These are phyloP conservation scores for Rotaria macrura DNA, from an alignment of 2,888 invertebrate species.

Conservation along the genomic window DNA sequence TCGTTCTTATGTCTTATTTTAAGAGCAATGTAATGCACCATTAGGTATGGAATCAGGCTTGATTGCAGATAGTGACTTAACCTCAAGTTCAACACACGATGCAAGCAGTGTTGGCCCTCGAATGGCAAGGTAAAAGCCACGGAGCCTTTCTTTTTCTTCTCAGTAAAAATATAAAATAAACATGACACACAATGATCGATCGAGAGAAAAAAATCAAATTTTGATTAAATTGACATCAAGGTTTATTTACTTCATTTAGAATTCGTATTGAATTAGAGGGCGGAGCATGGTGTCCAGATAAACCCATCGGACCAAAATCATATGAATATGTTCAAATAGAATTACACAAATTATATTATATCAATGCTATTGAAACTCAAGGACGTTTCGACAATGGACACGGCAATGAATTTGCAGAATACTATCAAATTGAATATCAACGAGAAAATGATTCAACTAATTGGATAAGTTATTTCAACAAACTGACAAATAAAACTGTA, in stretches of 20 bases:
- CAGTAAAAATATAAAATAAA: not conserved
- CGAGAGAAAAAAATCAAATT: not conserved
- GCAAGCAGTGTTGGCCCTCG: slow-evolving; percentile 72
- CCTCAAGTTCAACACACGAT: slow-evolving; percentile 74
- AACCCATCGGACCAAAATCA: slow-evolving; percentile 58
- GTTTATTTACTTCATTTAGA: slow-evolving; percentile 54
- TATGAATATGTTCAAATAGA: slow-evolving; percentile 74
- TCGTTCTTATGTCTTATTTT: not conserved
- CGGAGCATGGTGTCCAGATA: slow-evolving; percentile 83
- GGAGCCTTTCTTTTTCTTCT: slow-evolving; percentile 8
- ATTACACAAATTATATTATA: slow-evolving; percentile 65
- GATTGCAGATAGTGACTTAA: slow-evolving; percentile 69
- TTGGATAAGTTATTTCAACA: not conserved
- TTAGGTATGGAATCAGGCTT: slow-evolving; percentile 74
- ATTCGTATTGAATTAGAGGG: slow-evolving; percentile 69
- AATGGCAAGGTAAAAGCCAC: slow-evolving; percentile 68
- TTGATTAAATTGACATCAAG: not conserved
- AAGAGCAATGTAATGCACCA: slow-evolving; percentile 60
- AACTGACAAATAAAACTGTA: slow-evolving; percentile 20
- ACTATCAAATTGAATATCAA: slow-evolving; percentile 66
- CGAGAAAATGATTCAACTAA: not conserved
- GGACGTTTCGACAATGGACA: slow-evolving; percentile 81
- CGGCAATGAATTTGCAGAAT: slow-evolving; percentile 76
- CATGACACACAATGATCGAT: not conserved
- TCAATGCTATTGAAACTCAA: slow-evolving; percentile 75